Evolutionary conservation across 2,888 invertebrate genomes (phyloP).

Genomic region (Orchestes rusci): DNA sequence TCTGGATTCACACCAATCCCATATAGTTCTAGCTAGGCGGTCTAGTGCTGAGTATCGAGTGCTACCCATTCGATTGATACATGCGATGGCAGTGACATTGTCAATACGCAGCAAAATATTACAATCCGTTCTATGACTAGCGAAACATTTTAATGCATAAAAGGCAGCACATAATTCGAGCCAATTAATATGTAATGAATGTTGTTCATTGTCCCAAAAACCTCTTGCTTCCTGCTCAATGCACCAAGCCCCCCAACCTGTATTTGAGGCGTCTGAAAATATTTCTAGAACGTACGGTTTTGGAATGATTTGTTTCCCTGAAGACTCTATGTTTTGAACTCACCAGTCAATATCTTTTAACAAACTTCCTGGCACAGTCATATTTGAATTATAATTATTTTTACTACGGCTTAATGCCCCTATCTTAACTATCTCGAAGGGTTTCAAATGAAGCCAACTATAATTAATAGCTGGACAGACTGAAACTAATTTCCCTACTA

Average conservation of each 20-base stretch:
- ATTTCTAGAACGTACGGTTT: conserved; percentile 1
- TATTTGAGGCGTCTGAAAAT: conserved; percentile 1
- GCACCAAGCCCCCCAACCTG: conserved; percentile 5
- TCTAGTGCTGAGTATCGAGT: background rate
- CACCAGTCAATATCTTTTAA: conserved; percentile 4
- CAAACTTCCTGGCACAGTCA: background rate
- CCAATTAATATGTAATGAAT: conserved; percentile 1
- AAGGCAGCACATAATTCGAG: conserved; percentile 2
- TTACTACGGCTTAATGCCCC: background rate
- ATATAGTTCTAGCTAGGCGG: background rate
- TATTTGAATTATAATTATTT: background rate
- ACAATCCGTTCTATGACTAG: background rate
- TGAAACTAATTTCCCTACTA: conserved; percentile 1
- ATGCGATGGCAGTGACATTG: conserved; percentile 1
- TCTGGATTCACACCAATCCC: conserved; percentile 1
- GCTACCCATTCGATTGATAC: background rate
- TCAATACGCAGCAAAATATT: background rate
- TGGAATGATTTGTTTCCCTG: background rate
- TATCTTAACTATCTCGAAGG: conserved; percentile 1
- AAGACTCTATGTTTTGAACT: background rate
- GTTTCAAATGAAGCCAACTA: conserved; percentile 6
- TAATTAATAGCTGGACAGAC: background rate
- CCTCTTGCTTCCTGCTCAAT: conserved; percentile 1
- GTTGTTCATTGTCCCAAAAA: conserved; percentile 1
- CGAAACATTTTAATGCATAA: conserved; percentile 6